Evolutionary conservation across 2,797 vertebrate species (phyloP).

Genomic region (Cyprinella venusta): DNA sequence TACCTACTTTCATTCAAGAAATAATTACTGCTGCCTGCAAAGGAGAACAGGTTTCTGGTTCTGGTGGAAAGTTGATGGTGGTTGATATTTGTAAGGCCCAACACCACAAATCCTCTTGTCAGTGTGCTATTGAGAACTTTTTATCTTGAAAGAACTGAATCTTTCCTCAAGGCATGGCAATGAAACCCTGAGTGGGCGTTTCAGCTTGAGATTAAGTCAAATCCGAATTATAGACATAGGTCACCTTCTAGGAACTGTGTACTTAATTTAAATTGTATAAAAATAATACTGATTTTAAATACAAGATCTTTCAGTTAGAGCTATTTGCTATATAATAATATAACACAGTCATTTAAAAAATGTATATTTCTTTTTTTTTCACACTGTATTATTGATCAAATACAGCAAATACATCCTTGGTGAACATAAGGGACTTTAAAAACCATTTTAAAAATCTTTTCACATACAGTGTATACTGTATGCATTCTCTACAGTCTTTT

Average conservation of each 20-base stretch:
- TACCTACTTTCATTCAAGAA: constrained; percentile 46
- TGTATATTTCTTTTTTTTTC: background rate
- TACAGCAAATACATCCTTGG: background rate
- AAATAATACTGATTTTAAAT: constrained; percentile 27
- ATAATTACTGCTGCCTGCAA: constrained; percentile 49
- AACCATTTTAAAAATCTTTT: background rate
- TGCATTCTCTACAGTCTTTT: background rate
- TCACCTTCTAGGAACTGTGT: constrained; percentile 1
- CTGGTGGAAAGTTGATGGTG: constrained; percentile 31
- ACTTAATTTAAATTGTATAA: constrained; percentile 18
- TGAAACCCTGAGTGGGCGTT: constrained; percentile 6
- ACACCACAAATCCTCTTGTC: constrained; percentile 27
- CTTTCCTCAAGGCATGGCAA: constrained; percentile 30
- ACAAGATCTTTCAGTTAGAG: constrained; percentile 25
- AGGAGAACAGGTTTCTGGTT: constrained; percentile 22
- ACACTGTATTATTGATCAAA: background rate
- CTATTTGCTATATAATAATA: background rate
- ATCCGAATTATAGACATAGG: constrained; percentile 3
- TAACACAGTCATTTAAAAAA: background rate
- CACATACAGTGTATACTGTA: background rate
- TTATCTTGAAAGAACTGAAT: constrained; percentile 24
- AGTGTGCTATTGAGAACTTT: constrained; percentile 28
- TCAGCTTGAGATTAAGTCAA: constrained; percentile 29
- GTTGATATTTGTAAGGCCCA: constrained; percentile 31
- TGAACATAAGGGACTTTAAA: background rate